Percentiles rank a stretch among this genome's conserved stretches.
These are phyloP conservation scores for Chrysomallon squamiferum DNA, from an alignment of 1,140 invertebrate species.

Conservation along the genomic window DNA sequence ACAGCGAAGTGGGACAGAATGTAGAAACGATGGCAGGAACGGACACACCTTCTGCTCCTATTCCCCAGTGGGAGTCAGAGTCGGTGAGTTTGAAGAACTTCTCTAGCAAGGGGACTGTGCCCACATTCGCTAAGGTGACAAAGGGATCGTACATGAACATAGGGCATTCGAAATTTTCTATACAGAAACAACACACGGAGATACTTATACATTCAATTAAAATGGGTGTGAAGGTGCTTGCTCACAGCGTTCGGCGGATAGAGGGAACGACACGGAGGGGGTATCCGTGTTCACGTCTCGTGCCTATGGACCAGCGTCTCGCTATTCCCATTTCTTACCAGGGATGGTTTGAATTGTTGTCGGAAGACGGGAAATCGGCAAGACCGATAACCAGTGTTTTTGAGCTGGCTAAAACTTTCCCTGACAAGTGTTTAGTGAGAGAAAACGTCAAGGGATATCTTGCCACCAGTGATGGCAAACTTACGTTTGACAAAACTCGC, in stretches of 20 bases:
- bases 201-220: conserved; percentile 84
- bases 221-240: conserved; percentile 81
- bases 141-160: conserved; percentile 91
- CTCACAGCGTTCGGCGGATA: conserved; percentile 89
- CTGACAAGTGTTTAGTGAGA: conserved; percentile 82
- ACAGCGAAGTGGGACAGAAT: background rate
- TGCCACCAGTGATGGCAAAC: conserved; percentile 65
- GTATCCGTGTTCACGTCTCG: conserved; percentile 67
- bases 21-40: background rate
- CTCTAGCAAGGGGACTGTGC: conserved; percentile 78
- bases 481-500: conserved; percentile 70
- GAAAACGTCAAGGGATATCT: conserved; percentile 83
- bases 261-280: conserved; percentile 69
- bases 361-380: conserved; percentile 88
- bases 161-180: conserved; percentile 80
- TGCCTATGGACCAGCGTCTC: conserved; percentile 48
- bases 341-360: conserved; percentile 92
- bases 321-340: conserved; percentile 87
- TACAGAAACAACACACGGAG: conserved; percentile 70
- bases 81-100: conserved; percentile 80
- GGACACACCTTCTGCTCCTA: conserved; percentile 18
- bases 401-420: conserved; percentile 78
- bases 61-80: conserved; percentile 79
- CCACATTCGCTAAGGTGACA: conserved; percentile 86
- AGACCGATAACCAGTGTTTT: conserved; percentile 86